Evolutionary conservation across 2,888 invertebrate species (phyloP), one percentile per base, ranked within the genome.

Genomic region (Platerodrilus igneus): DNA sequence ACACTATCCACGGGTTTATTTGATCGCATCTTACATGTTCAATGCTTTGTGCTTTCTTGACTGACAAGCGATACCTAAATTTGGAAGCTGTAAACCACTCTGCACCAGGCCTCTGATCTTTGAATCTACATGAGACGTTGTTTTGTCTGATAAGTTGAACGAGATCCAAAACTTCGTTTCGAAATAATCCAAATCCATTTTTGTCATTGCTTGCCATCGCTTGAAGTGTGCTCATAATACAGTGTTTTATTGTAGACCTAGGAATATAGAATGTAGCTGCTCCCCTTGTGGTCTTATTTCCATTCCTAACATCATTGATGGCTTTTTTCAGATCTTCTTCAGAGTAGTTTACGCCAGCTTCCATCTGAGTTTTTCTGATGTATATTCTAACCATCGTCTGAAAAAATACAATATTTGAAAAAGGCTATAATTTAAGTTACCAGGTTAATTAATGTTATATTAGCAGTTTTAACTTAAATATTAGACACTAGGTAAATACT

Each of bases 91-190:
- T 44, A 21, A 44, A 44, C 36, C 44, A 40, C 9, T 44, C 44
- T n/a, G 20, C 4, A 6, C 39, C 39, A 20, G 44, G 31, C 13
- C 35, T 11, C 13, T 34, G 18, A 22, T 45, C 19, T 36, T 40
- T 40, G 15, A 42, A 41, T 18, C 34, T 33, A 13, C n/a, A n/a
- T n/a, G n/a, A n/a, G 10, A 45, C 20, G 10, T 37, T 31, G 21
- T 41, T 41, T 37, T 41, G 31, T 41, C 29, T 37, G 17, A 31
- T 30, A n/a, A 37, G 19, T 21, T 41, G 13, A 25, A 26, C 41
- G 4, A 44, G 2, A 30, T 43, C 34, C n/a, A 25, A 15, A 27
- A 43, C 34, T 27, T 43, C 39, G 4, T 40, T 15, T 17, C 35
- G 19, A 23, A 23, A 35, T 16, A 40, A 20, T 13, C 40, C 40